phyloP scores from a whole-genome alignment of 2,888 invertebrate species.

The Spialia ferax region DNA sequence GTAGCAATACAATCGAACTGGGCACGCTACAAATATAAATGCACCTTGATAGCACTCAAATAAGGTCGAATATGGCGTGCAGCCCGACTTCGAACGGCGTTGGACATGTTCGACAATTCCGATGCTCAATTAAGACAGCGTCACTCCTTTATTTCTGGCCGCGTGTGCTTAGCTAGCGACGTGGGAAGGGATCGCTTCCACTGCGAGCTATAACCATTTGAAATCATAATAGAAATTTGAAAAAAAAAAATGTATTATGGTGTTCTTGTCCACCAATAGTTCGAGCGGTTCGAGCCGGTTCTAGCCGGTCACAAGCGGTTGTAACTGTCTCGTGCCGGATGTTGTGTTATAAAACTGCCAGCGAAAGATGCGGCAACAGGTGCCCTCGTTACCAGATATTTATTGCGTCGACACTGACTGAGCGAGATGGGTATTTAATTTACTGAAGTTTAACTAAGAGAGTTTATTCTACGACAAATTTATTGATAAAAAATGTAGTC shows the following conservation, averaged over 20 bases:
- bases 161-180: constrained; percentile 67
- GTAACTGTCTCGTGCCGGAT: constrained; percentile 3
- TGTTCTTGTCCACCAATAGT: too few relatives aligned
- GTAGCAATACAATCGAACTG: not conserved
- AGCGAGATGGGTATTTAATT: constrained; percentile 7
- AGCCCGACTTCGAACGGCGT: constrained; percentile 12
- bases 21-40: not conserved
- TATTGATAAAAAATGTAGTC: not conserved
- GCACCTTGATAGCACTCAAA: constrained; percentile 7
- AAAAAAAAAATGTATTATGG: too few relatives aligned
- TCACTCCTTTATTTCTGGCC: constrained; percentile 72
- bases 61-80: constrained; percentile 20
- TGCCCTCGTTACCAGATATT: constrained; percentile 68
- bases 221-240: too few relatives aligned
- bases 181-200: constrained; percentile 47
- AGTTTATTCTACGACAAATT: not conserved
- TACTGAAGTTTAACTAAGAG: not conserved
- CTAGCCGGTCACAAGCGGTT: not conserved
- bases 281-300: too few relatives aligned
- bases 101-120: constrained; percentile 46
- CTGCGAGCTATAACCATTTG: not conserved
- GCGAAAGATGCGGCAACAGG: constrained; percentile 65
- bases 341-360: constrained; percentile 53
- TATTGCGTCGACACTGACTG: constrained; percentile 51
- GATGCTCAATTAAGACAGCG: constrained; percentile 67